Evolutionary conservation across 2,797 vertebrate genomes (phyloP).

Genomic region (Catharus ustulatus): DNA sequence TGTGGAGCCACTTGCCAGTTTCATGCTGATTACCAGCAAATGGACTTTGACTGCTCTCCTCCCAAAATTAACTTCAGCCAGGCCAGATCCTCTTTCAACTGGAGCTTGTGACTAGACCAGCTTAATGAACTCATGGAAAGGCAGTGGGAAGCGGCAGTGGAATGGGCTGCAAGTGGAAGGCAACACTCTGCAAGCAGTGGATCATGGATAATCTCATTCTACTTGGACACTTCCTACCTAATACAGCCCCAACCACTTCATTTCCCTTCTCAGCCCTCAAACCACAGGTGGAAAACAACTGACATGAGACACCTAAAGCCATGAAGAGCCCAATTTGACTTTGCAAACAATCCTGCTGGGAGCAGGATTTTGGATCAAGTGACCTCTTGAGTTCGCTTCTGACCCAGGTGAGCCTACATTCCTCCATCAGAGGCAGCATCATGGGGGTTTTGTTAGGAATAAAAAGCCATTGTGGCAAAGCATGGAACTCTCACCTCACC

Average conservation of each 20-base stretch:
- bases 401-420: rapidly evolving
- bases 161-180: neutral
- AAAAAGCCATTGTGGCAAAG: slow-evolving; percentile 23
- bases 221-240: neutral
- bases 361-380: neutral
- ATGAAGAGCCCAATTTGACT: rapidly evolving
- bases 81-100: neutral
- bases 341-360: rapidly evolving
- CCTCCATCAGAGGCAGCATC: neutral
- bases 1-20: rapidly evolving
- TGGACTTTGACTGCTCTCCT: neutral
- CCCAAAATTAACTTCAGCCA: neutral
- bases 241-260: neutral
- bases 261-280: neutral
- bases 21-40: neutral
- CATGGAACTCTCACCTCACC: neutral
- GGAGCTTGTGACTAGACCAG: neutral
- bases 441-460: neutral
- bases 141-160: neutral
- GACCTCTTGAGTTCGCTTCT: neutral
- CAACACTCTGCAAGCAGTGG: rapidly evolving
- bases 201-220: rapidly evolving
- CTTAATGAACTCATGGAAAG: neutral
- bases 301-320: neutral
- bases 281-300: rapidly evolving